These are phyloP conservation scores for Nemurella pictetii DNA, from an alignment of 2,888 invertebrate species.

Conservation along the genomic window DNA sequence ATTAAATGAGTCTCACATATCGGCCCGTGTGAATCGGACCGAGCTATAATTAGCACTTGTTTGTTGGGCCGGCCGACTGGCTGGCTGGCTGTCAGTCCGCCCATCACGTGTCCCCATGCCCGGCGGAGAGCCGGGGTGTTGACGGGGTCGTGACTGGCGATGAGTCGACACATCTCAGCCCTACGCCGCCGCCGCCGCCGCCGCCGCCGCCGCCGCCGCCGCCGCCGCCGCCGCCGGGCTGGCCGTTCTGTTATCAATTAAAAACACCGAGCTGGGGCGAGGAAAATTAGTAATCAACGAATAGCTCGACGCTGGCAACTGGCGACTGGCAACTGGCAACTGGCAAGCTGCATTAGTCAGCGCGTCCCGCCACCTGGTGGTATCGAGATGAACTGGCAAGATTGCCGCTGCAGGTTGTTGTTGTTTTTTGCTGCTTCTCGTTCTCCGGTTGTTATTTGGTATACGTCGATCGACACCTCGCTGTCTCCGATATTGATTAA, in stretches of 20 bases:
- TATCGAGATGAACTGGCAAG: not conserved
- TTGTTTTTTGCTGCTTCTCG: not conserved
- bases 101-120: not conserved
- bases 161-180: conserved; percentile 12
- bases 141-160: not conserved
- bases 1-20: too few relatives aligned
- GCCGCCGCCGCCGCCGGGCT: not conserved
- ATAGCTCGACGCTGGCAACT: too few relatives aligned
- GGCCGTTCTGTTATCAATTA: conserved; percentile 40
- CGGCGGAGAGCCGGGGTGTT: too few relatives aligned
- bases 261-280: conserved; percentile 35
- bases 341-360: too few relatives aligned
- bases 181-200: not conserved
- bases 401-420: not conserved
- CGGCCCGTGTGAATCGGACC: not conserved
- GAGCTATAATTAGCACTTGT: conserved; percentile 31
- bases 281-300: conserved; percentile 41
- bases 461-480: not conserved
- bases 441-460: not conserved
- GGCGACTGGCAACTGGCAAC: not conserved
- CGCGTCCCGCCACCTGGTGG: not conserved
- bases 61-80: not conserved
- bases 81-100: conserved; percentile 1
- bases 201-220: not conserved
- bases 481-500: not conserved